Base-by-base conservation (phyloP, 1,140 invertebrate genomes). In the Solen grandis region DNA sequence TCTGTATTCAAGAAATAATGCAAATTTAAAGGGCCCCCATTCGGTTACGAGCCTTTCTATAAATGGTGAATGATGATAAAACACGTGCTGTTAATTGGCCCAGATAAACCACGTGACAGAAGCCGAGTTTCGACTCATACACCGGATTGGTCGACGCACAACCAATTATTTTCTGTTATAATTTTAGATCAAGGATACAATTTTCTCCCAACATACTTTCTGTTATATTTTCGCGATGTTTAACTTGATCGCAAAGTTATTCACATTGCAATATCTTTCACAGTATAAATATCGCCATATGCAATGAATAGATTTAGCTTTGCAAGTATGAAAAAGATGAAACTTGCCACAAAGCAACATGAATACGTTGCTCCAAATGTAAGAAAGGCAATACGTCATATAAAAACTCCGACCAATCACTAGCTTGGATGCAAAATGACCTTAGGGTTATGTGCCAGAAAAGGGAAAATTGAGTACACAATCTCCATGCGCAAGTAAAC, bases 21-120 rank as follows among this genome's bases (percentile, higher is more conserved):
- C 41, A 54, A 52, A 5, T 46, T 3, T 69, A 50, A 16, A 31
- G 13, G 4, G 66, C 50, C 46, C 33, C 14, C 54, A 33, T 16
- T 50, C 29, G 1, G 1, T 31, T 2, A 50, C 2, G 31, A 68
- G 46, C 19, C 59, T 31, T 50, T 41, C 46, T 31, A 78, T 59
- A 57, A 29, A 54, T 68, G 65, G 54, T 78, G 75, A 78, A 78
- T 78, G 75, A 78, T 78, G 63, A 33, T 22, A 46, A 33, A 55
- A 19, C 35, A 33, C 36, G 8, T 46, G 5, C 14, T 54, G 50
- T 38, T 78, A 69, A 78, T 78, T 78, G 75, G 63, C 69, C 25
- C 35, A 55, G 46, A 55, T 55, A n/a, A 29, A 60, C 38, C 75
- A 78, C 75, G 75, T 78, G 75, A 69, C 50, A 25, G 50, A 19